Evolutionary conservation across 92 coral and sea anemone genomes (phyloP).

Genomic region (Meandrina meandrites): DNA sequence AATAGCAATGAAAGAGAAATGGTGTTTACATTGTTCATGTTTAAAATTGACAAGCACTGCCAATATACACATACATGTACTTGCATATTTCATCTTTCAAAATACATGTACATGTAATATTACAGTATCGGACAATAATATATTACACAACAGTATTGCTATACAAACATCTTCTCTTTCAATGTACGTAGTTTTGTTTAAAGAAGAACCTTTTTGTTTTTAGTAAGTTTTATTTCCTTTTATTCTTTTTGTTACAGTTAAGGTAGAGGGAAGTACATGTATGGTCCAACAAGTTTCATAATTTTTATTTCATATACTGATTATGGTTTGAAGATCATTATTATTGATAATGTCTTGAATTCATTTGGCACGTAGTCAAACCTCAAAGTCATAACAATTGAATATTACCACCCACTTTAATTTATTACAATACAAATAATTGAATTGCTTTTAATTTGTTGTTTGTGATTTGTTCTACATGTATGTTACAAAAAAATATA

Average conservation of each 20-base stretch:
- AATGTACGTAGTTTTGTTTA: not conserved
- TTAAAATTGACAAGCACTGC: not conserved
- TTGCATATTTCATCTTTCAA: not conserved
- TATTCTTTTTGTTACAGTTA: not conserved
- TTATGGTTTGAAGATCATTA: conserved; percentile 18
- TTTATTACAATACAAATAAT: not conserved
- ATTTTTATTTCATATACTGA: not conserved
- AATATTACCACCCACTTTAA: not conserved
- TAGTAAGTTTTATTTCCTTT: not conserved
- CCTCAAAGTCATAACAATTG: not conserved
- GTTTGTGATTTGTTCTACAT: not conserved
- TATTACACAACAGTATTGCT: not conserved
- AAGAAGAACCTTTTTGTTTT: not conserved
- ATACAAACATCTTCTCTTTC: not conserved
- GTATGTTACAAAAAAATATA: not conserved
- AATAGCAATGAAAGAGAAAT: not conserved
- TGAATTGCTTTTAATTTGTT: not conserved
- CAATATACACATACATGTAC: not conserved
- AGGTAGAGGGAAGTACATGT: too few relatives aligned
- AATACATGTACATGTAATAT: conserved; percentile 8
- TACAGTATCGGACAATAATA: not conserved
- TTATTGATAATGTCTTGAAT: conserved; percentile 7
- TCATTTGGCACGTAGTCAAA: conserved; percentile 10
- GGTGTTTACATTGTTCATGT: not conserved
- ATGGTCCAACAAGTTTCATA: not conserved